Base-by-base conservation (phyloP, 1,140 invertebrate species). In the Olivierus martensii region DNA sequence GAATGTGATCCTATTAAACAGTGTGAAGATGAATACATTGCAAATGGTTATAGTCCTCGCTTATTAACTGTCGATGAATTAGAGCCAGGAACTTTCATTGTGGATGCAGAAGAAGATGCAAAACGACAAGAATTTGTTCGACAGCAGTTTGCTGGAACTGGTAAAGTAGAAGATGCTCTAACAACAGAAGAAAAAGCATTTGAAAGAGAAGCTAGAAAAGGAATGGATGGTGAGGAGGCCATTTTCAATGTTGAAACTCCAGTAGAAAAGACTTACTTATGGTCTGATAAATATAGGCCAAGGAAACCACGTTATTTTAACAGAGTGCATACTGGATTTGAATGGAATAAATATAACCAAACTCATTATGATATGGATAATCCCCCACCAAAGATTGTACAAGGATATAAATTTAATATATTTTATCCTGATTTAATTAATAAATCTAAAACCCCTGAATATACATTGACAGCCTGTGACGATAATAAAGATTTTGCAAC, bases 271-370 rank as follows among this genome's bases (percentile, higher is more conserved):
- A 80, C 87, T 3, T 94, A 93, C 66, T 69, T 95, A 5, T 98
- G 95, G 91, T 92, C 92, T 0, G 94, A 98, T 65, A 99, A 99
- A 71, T 99, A 98, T 69, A 72, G 93, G 11, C 95, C 95, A 0
- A 71, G 94, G 18, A 99, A 99, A 69, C 95, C 95, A 2, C 71
- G 94, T 49, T 99, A 98, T 71, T 97, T 99, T 70, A 99, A 99
- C 73, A 79, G 93, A 55, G 75, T 79, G 3, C 74, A 79, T 57
- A 77, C 76, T n/a, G 91, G 96, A 5, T 99, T 99, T 71, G 95
- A 99, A 66, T 99, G 96, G 96, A 99, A 99, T 71, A 99, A 99
- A 68, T 99, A 99, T 68, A 99, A 99, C 73, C 95, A 99, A 71
- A 99, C 94, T 15, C 95, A 99, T 74, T 99, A 99, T 69, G 95